These are phyloP conservation scores for Macrosoma leucophasiata DNA, from an alignment of 2,888 invertebrate genomes.

Conservation along the genomic window DNA sequence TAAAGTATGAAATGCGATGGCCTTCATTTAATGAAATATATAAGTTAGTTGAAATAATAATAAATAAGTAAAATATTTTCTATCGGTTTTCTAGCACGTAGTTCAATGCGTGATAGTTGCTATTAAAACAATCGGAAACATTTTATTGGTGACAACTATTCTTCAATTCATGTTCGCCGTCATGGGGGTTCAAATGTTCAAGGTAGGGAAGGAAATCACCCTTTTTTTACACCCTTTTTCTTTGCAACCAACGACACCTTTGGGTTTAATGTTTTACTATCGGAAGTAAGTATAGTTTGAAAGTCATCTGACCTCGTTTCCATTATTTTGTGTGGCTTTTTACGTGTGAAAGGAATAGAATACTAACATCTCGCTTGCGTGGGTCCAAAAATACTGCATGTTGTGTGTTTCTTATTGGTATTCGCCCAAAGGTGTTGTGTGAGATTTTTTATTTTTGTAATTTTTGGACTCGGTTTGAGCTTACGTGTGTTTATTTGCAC, in stretches of 20 bases:
- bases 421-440: slow-evolving; percentile 71
- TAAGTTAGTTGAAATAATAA: background rate
- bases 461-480: slow-evolving; percentile 70
- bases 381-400: slow-evolving; percentile 69
- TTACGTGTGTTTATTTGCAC: slow-evolving; percentile 65
- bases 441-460: slow-evolving; percentile 34
- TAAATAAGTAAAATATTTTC: slow-evolving; percentile 25
- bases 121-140: slow-evolving; percentile 99
- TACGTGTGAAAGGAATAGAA: slow-evolving; percentile 34
- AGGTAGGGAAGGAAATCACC: slow-evolving; percentile 82
- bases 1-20: too few species aligned
- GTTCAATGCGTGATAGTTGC: slow-evolving; percentile 99
- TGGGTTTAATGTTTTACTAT: slow-evolving; percentile 45
- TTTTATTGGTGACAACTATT: slow-evolving; percentile 99
- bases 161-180: slow-evolving; percentile 99
- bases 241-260: slow-evolving; percentile 59
- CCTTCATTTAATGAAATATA: background rate
- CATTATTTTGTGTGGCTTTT: slow-evolving; percentile 54
- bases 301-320: slow-evolving; percentile 52
- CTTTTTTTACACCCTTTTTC: slow-evolving; percentile 23
- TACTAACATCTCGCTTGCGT: slow-evolving; percentile 53
- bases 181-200: slow-evolving; percentile 99
- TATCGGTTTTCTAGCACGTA: slow-evolving; percentile 88
- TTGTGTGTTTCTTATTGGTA: slow-evolving; percentile 30
- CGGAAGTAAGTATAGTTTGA: slow-evolving; percentile 47